Evolutionary conservation across 2,113 vertebrate genomes (phyloP), one percentile per base, ranked within the genome.

Genomic region (Macquaria australasica): DNA sequence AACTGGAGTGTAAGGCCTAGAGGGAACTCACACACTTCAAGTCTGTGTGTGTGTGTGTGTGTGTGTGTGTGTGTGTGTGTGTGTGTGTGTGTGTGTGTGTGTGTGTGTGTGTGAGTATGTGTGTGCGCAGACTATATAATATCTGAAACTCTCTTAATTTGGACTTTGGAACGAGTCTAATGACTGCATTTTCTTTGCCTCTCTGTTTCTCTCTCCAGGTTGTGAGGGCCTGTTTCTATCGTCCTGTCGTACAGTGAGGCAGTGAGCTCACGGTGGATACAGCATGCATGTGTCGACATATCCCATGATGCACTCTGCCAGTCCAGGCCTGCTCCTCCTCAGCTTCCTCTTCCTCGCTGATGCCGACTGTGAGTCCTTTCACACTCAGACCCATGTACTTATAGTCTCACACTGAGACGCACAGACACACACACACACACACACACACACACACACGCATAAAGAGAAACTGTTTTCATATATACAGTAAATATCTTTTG

Each of bases 211-310:
- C 82, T 92, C 81, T 60, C 39, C 77, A 95, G 94, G 93, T 95
- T 94, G 89, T 95, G 89, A 95, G 87, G 89, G 91, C 91, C 89
- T 92, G 85, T 90, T 90, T 89, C 92, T 91, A 73, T 94, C 89
- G 74, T 93, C 93, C 90, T 88, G 90, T 92, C 73, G 88, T 90
- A 59, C 93, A 94, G 93, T 93, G 94, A 95, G 93, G 92, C 91
- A 90, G 89, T 95, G 93, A 94, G 92, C 91, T 93, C 89, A 93
- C 93, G 87, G 88, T 86, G 89, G 91, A 92, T 93, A 92, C 92
- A 93, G 93, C 90, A 94, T 95, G 94, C 91, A 91, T 92, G 93
- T 93, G 89, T 92, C 90, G 77, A 92, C 79, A 69, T 94, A 92
- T 89, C 92, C 92, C 89, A 94, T 80, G 90, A 94, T 94, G 94